Evolutionary conservation across 2,888 invertebrate species (phyloP), one percentile per base, ranked within the genome.

Genomic region (Stegophylla sp.): DNA sequence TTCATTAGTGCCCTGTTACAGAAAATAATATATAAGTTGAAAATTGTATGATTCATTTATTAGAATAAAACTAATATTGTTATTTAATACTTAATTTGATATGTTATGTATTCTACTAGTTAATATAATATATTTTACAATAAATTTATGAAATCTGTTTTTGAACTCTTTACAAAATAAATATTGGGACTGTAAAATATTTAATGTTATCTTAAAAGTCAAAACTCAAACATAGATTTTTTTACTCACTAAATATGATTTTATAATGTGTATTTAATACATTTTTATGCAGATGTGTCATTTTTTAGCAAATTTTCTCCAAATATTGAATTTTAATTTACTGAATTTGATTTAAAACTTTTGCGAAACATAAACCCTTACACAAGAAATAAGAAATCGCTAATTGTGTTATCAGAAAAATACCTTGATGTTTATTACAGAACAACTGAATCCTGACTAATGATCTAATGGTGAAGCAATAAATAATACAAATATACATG

Each of bases 301-400:
- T 91, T 92, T 86, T 93, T 96, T 87, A 95, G 89, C 91, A 23
- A 86, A 91, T 84, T 92, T 95, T 85, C 92, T 92, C 7, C n/a
- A n/a, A 89, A 91, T 83, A 89, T 94, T 0, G 90, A 88, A 63
- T 95, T 94, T 87, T 93, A 94, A 85, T 95, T 96, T 1, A 91
- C 93, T 15, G 96, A 97, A 86, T 88, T 89, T 84, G 93, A 94
- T 84, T 86, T 88, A 59, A 87, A 87, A 82, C 87, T 91, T 83
- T 86, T 94, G 75, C 88, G 89, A 41, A 89, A 89, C 85, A 89
- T 89, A 51, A 85, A 86, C 23, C 86, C 86, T 1, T 86, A 88
- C 84, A 85, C 87, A 28, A 84, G 86, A 45, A 85, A 83, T 12
- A 73, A 63, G 53, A 45, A 82, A 23, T 59, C 83, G 4, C 12